A percentile compares a stretch with the other conserved stretches of the same genome.
Conservation (phyloP, 2,888 invertebrate species). For the Ichneumoninae sp. region DNA sequence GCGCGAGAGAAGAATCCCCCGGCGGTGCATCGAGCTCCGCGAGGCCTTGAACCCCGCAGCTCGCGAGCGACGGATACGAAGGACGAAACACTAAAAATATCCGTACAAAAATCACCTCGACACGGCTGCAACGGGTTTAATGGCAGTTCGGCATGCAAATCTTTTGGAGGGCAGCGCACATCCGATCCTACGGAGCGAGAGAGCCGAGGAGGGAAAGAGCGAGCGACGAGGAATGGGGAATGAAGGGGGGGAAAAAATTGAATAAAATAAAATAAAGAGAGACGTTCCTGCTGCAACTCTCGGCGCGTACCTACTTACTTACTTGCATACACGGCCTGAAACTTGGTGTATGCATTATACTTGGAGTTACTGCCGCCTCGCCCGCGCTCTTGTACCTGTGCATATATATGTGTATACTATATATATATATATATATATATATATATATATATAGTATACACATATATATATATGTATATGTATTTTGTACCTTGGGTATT, state of each 20-base stretch:
- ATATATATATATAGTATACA: not conserved
- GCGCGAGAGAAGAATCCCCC: slow-evolving; percentile 61
- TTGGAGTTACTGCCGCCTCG: slow-evolving; percentile 60
- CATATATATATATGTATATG: not conserved
- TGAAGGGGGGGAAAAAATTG: not conserved
- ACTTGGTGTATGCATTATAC: slow-evolving; percentile 56
- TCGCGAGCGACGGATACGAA: slow-evolving; percentile 75
- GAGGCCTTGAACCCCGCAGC: slow-evolving; percentile 78
- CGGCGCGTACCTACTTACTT: slow-evolving; percentile 61
- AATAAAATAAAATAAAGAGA: slow-evolving; percentile 39
- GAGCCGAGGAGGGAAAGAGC: slow-evolving; percentile 22
- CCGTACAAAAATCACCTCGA: slow-evolving; percentile 76
- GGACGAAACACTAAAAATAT: slow-evolving; percentile 81
- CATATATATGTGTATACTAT: not conserved
- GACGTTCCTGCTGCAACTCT: slow-evolving; percentile 58
- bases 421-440: not conserved
- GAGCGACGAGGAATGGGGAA: not conserved
- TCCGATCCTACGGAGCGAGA: slow-evolving; percentile 61
- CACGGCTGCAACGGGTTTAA: slow-evolving; percentile 77
- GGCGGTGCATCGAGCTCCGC: slow-evolving; percentile 2
- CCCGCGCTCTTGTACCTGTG: slow-evolving; percentile 43
- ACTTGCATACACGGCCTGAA: slow-evolving; percentile 59
- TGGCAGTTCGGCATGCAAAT: slow-evolving; percentile 77
- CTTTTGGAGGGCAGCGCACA: slow-evolving; percentile 71
- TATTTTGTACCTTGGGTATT: slow-evolving; percentile 18